phyloP scores from a whole-genome alignment of 2,113 vertebrate genomes.

The Colius striatus region DNA sequence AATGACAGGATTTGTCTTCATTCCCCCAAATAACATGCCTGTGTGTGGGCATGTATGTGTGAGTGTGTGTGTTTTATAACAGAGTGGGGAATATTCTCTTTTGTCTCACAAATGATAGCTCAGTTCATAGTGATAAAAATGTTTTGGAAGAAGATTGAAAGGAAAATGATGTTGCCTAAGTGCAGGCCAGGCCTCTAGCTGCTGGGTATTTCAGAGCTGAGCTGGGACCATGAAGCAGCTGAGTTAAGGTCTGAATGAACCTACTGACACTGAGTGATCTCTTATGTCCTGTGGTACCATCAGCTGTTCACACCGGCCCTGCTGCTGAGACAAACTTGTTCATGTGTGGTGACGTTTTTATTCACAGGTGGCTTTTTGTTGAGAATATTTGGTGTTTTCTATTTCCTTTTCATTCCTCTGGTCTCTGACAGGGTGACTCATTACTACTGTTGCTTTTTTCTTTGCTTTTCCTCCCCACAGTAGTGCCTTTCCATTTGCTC shows the following conservation, averaged over 20 bases:
- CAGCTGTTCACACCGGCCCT: background rate
- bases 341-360: background rate
- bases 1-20: background rate
- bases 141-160: background rate
- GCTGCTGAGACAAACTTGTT: background rate
- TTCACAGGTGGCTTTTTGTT: background rate
- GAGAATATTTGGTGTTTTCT: background rate
- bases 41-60: fast-evolving
- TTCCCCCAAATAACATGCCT: background rate
- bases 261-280: background rate
- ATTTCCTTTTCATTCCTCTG: background rate
- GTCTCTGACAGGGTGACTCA: background rate
- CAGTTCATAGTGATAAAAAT: background rate
- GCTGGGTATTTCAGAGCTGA: background rate
- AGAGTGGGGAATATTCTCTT: fast-evolving
- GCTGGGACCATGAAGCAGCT: fast-evolving
- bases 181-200: background rate
- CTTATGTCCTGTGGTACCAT: background rate
- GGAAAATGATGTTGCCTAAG: background rate
- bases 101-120: background rate
- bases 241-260: background rate
- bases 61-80: background rate
- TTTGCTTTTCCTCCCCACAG: background rate
- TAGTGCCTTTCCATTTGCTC: background rate
- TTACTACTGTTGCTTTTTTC: background rate